phyloP scores from a whole-genome alignment of 1,140 invertebrate genomes.

The Anthonomus grandis region DNA sequence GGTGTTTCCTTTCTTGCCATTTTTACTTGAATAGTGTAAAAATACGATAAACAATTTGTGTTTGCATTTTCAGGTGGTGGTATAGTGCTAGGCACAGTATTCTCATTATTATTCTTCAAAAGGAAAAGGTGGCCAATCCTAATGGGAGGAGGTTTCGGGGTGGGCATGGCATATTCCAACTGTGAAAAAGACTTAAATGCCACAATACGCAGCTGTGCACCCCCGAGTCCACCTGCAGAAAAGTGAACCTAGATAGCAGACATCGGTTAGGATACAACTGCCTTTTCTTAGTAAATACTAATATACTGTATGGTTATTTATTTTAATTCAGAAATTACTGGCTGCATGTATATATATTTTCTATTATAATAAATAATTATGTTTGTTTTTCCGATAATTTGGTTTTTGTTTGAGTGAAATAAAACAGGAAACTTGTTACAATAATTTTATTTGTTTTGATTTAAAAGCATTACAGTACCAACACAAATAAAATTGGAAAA shows the following conservation, averaged over 20 bases:
- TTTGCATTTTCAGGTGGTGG: constrained; percentile 58
- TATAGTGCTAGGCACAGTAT: constrained; percentile 60
- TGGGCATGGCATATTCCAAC: constrained; percentile 73
- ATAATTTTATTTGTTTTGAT: neutral
- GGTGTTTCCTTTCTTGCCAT: no score
- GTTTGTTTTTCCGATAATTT: constrained; percentile 8
- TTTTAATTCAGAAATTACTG: constrained; percentile 19
- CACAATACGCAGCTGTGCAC: constrained; percentile 30
- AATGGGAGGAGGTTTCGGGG: constrained; percentile 67
- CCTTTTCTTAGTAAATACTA: constrained; percentile 23
- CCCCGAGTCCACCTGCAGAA: neutral
- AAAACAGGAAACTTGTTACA: no score
- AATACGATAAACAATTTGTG: no score
- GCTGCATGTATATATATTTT: constrained; percentile 27
- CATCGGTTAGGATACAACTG: constrained; percentile 6
- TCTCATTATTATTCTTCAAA: constrained; percentile 66
- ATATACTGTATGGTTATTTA: constrained; percentile 20
- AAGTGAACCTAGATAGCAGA: constrained; percentile 5
- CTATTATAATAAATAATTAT: constrained; percentile 19
- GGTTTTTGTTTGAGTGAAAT: no score
- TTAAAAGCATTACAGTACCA: no score
- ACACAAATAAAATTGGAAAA: no score
- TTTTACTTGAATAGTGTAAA: no score
- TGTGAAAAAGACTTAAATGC: constrained; percentile 66
- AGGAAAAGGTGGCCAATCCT: constrained; percentile 69